A percentile compares a stretch with the other conserved stretches of the same genome.
phyloP scores from a whole-genome alignment of 2,797 vertebrate species.

The Leucoraja ocellata region DNA sequence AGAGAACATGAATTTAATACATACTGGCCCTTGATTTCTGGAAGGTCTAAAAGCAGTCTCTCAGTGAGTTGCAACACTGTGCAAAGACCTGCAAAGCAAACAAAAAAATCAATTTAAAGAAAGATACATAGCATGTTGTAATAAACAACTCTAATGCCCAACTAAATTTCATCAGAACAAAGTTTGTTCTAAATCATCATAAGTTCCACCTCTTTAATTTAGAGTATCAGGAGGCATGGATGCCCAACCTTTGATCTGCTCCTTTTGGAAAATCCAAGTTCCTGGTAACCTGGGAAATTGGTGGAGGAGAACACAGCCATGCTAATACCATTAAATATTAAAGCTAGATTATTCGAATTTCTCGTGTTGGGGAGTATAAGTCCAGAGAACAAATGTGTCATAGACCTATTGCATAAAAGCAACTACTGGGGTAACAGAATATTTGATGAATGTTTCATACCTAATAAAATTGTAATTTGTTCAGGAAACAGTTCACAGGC shows the following conservation, averaged over 20 bases:
- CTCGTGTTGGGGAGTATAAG: too few species aligned
- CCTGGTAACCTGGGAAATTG: too few species aligned
- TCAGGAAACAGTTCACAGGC: not conserved
- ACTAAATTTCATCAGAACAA: not conserved
- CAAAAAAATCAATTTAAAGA: not conserved
- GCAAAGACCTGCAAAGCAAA: conserved; percentile 66
- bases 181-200: not conserved
- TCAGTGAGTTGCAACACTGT: conserved; percentile 82
- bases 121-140: not conserved
- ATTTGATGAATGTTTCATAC: not conserved
- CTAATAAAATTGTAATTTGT: not conserved
- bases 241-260: too few species aligned
- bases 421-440: too few species aligned
- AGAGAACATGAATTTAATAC: conserved; percentile 47
- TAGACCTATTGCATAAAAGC: too few species aligned
- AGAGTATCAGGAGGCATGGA: not conserved
- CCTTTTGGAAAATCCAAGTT: too few species aligned
- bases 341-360: too few species aligned
- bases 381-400: too few species aligned
- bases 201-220: not conserved
- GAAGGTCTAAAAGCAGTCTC: conserved; percentile 83
- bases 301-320: too few species aligned
- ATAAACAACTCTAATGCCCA: not conserved
- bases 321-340: too few species aligned
- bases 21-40: conserved; percentile 79